Evolutionary conservation across 2,888 invertebrate species (phyloP).

Genomic region (Atherix ibis): DNA sequence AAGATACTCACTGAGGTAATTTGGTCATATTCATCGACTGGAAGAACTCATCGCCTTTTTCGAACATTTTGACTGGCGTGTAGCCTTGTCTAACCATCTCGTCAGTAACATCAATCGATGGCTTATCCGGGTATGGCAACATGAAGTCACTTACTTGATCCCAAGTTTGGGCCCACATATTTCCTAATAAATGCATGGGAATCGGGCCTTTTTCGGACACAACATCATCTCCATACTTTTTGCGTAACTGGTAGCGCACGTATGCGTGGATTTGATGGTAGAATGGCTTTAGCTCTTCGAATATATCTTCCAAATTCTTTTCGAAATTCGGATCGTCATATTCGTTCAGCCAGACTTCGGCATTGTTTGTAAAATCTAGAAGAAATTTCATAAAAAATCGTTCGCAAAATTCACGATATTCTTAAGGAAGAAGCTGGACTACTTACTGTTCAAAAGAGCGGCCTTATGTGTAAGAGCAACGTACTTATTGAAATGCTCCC

Average conservation of each 20-base stretch:
- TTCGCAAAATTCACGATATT: too few relatives aligned
- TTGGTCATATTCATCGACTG: slow-evolving; percentile 63
- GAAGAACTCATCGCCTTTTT: slow-evolving; percentile 74
- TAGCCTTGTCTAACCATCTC: slow-evolving; percentile 60
- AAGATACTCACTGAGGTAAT: slow-evolving; percentile 46
- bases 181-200: slow-evolving; percentile 61
- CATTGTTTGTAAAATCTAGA: slow-evolving; percentile 49
- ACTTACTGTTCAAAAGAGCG: slow-evolving; percentile 47
- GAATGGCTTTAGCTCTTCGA: slow-evolving; percentile 60
- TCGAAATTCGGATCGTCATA: slow-evolving; percentile 59
- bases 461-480: slow-evolving; percentile 53
- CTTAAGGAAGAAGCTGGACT: too few relatives aligned
- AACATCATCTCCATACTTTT: slow-evolving; percentile 52
- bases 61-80: slow-evolving; percentile 62
- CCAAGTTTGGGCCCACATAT: slow-evolving; percentile 80
- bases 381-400: too few relatives aligned
- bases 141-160: slow-evolving; percentile 36
- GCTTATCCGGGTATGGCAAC: slow-evolving; percentile 55
- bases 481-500: slow-evolving; percentile 46
- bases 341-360: slow-evolving; percentile 52
- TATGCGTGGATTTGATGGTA: slow-evolving; percentile 74
- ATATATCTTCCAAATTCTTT: slow-evolving; percentile 48
- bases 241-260: slow-evolving; percentile 50
- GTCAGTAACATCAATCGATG: slow-evolving; percentile 52
- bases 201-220: slow-evolving; percentile 53